Percentiles rank a stretch among this genome's conserved stretches.
Evolutionary conservation across 2,113 vertebrate genomes (phyloP).

Genomic region (Indicator maculatus): DNA sequence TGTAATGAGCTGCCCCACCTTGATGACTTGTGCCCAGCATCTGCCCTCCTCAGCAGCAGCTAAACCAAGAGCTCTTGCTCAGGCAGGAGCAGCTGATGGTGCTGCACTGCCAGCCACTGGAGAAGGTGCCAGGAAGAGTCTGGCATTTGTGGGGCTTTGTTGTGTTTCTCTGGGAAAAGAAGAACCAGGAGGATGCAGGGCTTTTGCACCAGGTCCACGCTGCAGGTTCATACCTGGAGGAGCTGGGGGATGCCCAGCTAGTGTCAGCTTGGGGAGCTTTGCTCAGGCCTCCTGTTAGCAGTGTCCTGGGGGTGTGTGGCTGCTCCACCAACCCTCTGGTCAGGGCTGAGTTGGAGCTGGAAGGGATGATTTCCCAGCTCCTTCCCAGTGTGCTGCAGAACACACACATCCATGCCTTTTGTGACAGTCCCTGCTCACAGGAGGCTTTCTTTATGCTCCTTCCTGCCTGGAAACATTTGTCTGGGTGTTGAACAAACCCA

Average conservation of each 20-base stretch:
- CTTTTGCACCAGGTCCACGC: background rate
- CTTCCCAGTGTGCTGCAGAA: background rate
- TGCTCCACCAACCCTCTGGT: accelerated
- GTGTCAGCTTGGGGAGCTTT: background rate
- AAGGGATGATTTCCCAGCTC: background rate
- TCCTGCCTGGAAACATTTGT: background rate
- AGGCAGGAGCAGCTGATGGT: background rate
- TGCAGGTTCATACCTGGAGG: background rate
- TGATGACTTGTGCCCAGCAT: background rate
- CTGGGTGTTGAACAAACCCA: background rate
- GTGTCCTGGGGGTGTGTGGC: accelerated
- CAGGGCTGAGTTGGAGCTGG: background rate
- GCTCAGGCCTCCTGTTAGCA: accelerated
- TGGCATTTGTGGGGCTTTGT: background rate
- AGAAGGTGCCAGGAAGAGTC: background rate
- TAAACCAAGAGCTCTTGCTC: accelerated
- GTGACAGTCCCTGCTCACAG: background rate
- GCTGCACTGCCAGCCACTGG: accelerated
- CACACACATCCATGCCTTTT: accelerated
- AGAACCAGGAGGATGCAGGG: background rate
- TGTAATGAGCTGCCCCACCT: accelerated
- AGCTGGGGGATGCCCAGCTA: accelerated
- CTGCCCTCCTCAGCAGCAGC: background rate
- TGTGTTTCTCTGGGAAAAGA: accelerated
- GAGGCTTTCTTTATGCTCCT: background rate